Evolutionary conservation across 2,113 vertebrate species (phyloP), one percentile per base, ranked within the genome.

Genomic region (Monopterus albus): DNA sequence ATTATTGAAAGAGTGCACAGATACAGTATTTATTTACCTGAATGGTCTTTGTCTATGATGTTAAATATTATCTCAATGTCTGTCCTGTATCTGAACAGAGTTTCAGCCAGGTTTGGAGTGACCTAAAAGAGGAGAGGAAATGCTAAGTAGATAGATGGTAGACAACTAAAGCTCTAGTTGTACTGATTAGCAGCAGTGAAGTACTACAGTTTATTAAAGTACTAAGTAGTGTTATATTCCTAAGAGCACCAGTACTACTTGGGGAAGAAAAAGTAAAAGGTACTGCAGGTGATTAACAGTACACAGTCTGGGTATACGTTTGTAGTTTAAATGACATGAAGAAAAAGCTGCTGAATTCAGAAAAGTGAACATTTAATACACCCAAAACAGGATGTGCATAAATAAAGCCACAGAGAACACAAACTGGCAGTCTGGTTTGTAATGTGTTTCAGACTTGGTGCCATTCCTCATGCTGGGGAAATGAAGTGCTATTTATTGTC

Each of bases 31-130:
- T 50, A 25, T 38, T 89, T 92, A 96, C 97, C 98, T 88, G 97
- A 99, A 51, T 95, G 94, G 81, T 99, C 96, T 87, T 95, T 93
- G 87, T 99, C 96, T 63, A 99, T 98, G 49, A 97, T 86, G 78
- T 98, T 96, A 83, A 98, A 99, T 88, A 99, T 95, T 47, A 95
- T 95, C 85, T 98, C 94, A 63, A 99, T 91, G 85, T 99, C 96
- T 49, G 93, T 93, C 78, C 95, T 94, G 88, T 98, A 98, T 88
- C 95, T 94, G 82, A 95, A 97, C 58, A 99, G 75, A 5, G 95
- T 98, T 92, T 98, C 96, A 26, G 93, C 90, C 84, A 99, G 61
- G 78, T 91, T 90, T 72, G 95, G 94, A 17, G 96, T 91, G 72
- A 92, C 95, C 97, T 99, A 18, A 26, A 55, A 40, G 2, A 1